Evolutionary conservation across 2,113 vertebrate genomes (phyloP).

Genomic region (Elgaria multicarinata): DNA sequence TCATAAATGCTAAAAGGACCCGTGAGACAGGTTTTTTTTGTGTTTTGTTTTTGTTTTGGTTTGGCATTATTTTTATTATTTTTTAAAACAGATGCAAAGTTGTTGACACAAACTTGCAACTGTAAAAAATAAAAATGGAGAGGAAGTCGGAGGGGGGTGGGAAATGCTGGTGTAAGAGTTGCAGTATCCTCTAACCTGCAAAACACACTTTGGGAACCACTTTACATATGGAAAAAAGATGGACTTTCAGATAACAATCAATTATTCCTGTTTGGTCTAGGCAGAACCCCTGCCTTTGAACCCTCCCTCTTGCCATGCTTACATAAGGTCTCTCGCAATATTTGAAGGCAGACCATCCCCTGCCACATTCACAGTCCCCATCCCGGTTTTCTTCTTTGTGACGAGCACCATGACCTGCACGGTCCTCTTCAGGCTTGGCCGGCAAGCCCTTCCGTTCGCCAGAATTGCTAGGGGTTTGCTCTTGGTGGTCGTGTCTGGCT

Average conservation of each 20-base stretch:
- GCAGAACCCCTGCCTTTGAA: neutral
- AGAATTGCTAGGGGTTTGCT: neutral
- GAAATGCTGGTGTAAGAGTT: neutral
- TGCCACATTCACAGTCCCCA: slow-evolving; percentile 5
- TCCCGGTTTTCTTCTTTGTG: neutral
- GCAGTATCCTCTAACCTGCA: neutral
- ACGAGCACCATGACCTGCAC: slow-evolving; percentile 66
- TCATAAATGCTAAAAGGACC: neutral
- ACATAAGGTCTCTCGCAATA: slow-evolving; percentile 56
- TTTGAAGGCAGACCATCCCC: slow-evolving; percentile 6
- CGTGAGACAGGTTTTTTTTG: neutral
- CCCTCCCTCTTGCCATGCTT: slow-evolving; percentile 11
- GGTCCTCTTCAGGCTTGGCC: neutral
- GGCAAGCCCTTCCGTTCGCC: neutral
- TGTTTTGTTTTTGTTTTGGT: neutral
- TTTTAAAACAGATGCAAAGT: neutral
- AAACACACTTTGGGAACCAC: neutral
- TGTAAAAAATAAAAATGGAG: neutral
- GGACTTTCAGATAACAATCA: neutral
- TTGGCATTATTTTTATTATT: neutral
- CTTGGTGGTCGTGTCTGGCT: rapidly evolving
- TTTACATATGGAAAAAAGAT: neutral
- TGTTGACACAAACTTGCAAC: slow-evolving; percentile 15
- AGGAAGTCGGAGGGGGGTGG: neutral
- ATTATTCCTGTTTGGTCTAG: neutral